Percentiles rank a stretch among this genome's conserved stretches.
phyloP scores from a whole-genome alignment of 2,888 invertebrate genomes.

The Meliscaeva auricollis region DNA sequence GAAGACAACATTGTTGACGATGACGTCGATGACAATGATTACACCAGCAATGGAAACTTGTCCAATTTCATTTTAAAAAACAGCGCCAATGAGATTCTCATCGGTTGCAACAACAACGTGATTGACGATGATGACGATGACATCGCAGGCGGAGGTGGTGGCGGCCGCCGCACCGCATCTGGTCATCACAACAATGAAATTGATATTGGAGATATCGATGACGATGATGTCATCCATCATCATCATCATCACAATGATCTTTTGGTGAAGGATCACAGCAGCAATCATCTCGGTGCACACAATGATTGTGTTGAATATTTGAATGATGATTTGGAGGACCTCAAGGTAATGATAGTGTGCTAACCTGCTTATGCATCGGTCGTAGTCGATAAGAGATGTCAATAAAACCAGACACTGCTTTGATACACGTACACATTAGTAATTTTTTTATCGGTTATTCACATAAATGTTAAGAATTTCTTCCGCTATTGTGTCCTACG shows the following conservation, averaged over 20 bases:
- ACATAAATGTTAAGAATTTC: background rate
- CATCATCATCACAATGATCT: constrained; percentile 60
- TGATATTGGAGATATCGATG: constrained; percentile 59
- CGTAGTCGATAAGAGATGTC: constrained; percentile 21
- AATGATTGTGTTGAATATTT: constrained; percentile 79
- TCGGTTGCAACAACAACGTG: constrained; percentile 70
- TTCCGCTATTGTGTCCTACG: background rate
- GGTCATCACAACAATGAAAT: constrained; percentile 34
- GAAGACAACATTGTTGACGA: constrained; percentile 58
- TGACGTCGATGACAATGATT: constrained; percentile 62
- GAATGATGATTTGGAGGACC: constrained; percentile 77
- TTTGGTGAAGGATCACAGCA: constrained; percentile 61
- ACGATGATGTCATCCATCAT: constrained; percentile 58
- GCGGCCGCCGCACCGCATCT: constrained; percentile 16
- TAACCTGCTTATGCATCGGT: constrained; percentile 59
- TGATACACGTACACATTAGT: no score
- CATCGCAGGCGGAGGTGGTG: constrained; percentile 40
- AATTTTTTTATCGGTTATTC: background rate
- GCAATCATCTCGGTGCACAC: constrained; percentile 52
- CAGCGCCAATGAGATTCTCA: constrained; percentile 74
- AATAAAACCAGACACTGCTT: constrained; percentile 6
- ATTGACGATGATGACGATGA: constrained; percentile 72
- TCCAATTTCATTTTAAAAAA: constrained; percentile 72
- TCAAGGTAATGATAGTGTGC: constrained; percentile 79
- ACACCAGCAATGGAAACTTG: constrained; percentile 49